Conservation (phyloP, 2,797 vertebrate species). For the Sternotherus odoratus region DNA sequence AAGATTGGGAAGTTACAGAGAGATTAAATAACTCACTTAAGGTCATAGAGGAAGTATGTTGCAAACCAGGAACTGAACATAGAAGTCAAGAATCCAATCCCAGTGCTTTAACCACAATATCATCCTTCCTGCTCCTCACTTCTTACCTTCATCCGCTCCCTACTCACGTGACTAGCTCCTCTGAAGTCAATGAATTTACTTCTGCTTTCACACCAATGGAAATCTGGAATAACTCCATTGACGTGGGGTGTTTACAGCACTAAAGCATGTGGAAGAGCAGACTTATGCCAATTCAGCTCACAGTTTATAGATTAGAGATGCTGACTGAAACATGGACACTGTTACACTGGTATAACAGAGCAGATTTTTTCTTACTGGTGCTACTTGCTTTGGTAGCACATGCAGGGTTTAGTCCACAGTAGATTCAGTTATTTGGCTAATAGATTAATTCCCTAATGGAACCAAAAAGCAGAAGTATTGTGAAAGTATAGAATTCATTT, state of each 20-base stretch:
- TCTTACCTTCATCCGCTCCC: not conserved
- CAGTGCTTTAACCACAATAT: not conserved
- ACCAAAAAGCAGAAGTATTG: constrained; percentile 20
- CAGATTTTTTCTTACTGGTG: constrained; percentile 4
- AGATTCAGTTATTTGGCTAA: constrained; percentile 51
- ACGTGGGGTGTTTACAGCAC: not conserved
- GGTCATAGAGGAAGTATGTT: not conserved
- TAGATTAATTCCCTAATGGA: constrained; percentile 50
- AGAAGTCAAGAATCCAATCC: not conserved
- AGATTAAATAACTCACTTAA: not conserved
- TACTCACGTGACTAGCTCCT: not conserved
- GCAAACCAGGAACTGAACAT: not conserved
- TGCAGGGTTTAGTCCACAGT: constrained; percentile 31
- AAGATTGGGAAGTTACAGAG: not conserved
- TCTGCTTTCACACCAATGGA: not conserved
- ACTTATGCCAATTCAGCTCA: not conserved
- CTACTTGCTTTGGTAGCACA: not conserved
- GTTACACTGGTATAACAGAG: not conserved
- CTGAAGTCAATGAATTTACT: not conserved
- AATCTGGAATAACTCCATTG: not conserved
- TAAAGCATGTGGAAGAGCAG: not conserved
- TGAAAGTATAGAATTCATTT: constrained; percentile 26
- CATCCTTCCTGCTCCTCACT: not conserved
- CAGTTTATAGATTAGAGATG: not conserved
- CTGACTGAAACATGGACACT: not conserved